Percentiles rank a stretch among this genome's conserved stretches.
Evolutionary conservation across 2,888 invertebrate species (phyloP).

Genomic region (Psylliodes chrysocephalus): DNA sequence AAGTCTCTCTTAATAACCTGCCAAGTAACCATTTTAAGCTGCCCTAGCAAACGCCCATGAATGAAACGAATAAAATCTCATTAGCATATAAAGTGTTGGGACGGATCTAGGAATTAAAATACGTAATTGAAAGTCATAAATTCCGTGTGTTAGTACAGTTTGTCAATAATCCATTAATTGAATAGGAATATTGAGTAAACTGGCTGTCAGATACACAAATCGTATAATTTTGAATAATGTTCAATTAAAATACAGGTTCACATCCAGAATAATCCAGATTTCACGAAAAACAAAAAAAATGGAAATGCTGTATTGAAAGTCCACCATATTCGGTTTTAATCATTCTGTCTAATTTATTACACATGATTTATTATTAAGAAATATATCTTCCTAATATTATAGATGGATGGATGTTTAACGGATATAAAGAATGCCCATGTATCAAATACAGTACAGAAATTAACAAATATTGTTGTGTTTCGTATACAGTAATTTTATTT

Average conservation of each 20-base stretch:
- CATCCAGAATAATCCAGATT: slow-evolving; percentile 6
- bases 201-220: slow-evolving; percentile 47
- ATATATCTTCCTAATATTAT: neutral
- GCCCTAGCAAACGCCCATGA: neutral
- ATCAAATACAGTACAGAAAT: too few relatives aligned
- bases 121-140: slow-evolving; percentile 53
- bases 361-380: neutral
- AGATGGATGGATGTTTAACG: neutral
- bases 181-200: slow-evolving; percentile 52
- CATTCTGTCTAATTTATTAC: neutral
- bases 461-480: too few relatives aligned
- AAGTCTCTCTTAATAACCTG: too few relatives aligned
- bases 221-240: slow-evolving; percentile 39
- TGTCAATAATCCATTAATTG: slow-evolving; percentile 55
- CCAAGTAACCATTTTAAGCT: neutral
- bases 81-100: slow-evolving; percentile 51
- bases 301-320: slow-evolving; percentile 10
- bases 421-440: too few relatives aligned
- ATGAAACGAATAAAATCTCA: slow-evolving; percentile 34
- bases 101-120: slow-evolving; percentile 49
- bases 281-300: slow-evolving; percentile 8
- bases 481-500: too few relatives aligned
- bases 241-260: slow-evolving; percentile 26
- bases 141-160: slow-evolving; percentile 51
- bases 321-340: slow-evolving; percentile 1